Base-by-base conservation (phyloP, 2,888 invertebrate genomes). In the Asteroscopus sphinx region DNA sequence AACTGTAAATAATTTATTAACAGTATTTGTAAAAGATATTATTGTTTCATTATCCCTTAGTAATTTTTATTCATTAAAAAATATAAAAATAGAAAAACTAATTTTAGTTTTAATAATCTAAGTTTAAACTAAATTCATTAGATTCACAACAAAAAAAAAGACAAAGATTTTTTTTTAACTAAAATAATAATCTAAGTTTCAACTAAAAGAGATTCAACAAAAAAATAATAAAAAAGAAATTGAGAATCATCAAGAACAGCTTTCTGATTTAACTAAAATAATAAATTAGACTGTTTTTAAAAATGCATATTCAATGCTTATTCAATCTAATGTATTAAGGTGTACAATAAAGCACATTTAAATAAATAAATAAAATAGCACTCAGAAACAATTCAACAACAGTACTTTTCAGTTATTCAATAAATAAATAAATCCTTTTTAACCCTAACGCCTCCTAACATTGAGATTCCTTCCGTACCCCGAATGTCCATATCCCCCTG, bases 401-500 rank as follows among this genome's bases (percentile, higher is more conserved):
- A 37, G 47, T 9, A 47, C 9, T 13, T 37, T 17, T 13, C 39
- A 35, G 39, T 25, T 13, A 49, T 33, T 21, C 7, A 49, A 5
- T 12, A 17, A 25, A 44, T 39, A 42, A 65, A 46, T 56, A 11
- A 67, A 1, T 0, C 13, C 2, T 0, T 8, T 15, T 11, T 3
- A 17, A 30, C 6, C n/a, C 36, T 68, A 81, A 60, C 91, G 90
- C 54, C 79, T 82, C 35, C 87, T 86, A 1, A 79, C 82, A 48
- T 90, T 92, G 28, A 93, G 56, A 48, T 80, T 92, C 56, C 94
- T 87, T 0, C 94, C 95, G 35, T 95, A 95, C 0, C 95, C 95
- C 0, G 95, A 94, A 79, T 95, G 95, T 0, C 95, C 95, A 36
- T 95, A 94, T 0, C 93, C 95, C 0, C 95, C 95, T 0, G 90